Base-by-base conservation (phyloP, 2,113 vertebrate species). In the Chunga burmeisteri region DNA sequence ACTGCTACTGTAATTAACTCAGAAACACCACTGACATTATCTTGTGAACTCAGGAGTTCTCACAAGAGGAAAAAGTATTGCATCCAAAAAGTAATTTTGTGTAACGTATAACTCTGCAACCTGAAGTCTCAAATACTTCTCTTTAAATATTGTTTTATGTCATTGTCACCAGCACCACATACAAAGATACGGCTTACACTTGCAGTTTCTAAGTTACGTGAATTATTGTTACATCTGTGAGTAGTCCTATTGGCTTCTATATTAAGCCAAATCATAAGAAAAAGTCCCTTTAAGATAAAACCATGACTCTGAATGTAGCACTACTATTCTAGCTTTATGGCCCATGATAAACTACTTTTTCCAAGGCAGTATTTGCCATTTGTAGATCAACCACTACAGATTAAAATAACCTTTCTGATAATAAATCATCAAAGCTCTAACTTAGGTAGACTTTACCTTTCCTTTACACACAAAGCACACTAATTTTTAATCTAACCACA, bases 401-500 rank as follows among this genome's bases (percentile, higher is more conserved):
- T 85, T 77, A 96, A 97, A 96, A 92, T 52, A 80, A 88, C 50
- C 67, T 96, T 95, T 90, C 79, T 81, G 30, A 61, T 63, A 95
- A 80, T 82, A 94, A 82, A 74, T 94, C 65, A 62, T 56, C 93
- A 62, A 91, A 89, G 44, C 59, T 92, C 88, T 87, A 81, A 81
- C 7, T 77, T 49, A 68, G 17, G 17, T 68, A 75, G 34, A 63
- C 17, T 19, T 10, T 44, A 82, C 52, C 65, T 89, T 96, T 94
- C 40, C 71, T 93, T 90, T 80, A 79, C 62, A 59, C 62, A 94
- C 44, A 90, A 73, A 87, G 44, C 16, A 32, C 75, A 72, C 38
- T 88, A 63, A 92, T 88, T 89, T 93, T 94, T 84, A 94, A 87
- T 81, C 81, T 91, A 95, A 95, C 50, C 49, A 96, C 86, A 96